Percentiles rank a stretch among this genome's conserved stretches.
Conservation (phyloP, 2,113 vertebrate genomes). For the Empidonax alnorum region DNA sequence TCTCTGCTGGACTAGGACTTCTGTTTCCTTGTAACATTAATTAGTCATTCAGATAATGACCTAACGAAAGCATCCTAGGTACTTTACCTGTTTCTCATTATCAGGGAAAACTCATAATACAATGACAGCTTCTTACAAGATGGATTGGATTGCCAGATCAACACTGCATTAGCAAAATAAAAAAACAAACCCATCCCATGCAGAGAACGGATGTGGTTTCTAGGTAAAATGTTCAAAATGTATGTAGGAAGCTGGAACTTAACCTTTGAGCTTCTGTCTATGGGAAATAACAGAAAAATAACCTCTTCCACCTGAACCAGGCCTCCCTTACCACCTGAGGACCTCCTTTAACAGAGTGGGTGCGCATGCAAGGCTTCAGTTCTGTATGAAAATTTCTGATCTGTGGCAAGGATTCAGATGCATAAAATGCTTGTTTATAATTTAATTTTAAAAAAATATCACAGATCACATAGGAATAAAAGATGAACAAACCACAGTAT, state of each 20-base stretch:
- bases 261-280: background rate
- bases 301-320: background rate
- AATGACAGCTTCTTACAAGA: background rate
- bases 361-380: background rate
- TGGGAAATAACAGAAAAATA: background rate
- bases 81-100: background rate
- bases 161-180: background rate
- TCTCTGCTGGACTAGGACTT: background rate
- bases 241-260: background rate
- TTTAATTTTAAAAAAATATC: background rate
- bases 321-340: background rate
- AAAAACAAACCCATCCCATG: background rate
- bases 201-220: background rate
- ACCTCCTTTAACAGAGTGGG: fast-evolving
- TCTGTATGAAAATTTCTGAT: background rate
- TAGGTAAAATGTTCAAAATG: background rate
- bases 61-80: background rate
- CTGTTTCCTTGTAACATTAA: background rate
- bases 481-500: background rate
- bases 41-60: background rate
- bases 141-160: background rate
- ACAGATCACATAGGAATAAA: background rate
- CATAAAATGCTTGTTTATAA: background rate
- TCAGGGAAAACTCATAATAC: background rate
- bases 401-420: background rate